Base-by-base conservation (phyloP, 2,888 invertebrate species). In the Pseudoips prasinana region DNA sequence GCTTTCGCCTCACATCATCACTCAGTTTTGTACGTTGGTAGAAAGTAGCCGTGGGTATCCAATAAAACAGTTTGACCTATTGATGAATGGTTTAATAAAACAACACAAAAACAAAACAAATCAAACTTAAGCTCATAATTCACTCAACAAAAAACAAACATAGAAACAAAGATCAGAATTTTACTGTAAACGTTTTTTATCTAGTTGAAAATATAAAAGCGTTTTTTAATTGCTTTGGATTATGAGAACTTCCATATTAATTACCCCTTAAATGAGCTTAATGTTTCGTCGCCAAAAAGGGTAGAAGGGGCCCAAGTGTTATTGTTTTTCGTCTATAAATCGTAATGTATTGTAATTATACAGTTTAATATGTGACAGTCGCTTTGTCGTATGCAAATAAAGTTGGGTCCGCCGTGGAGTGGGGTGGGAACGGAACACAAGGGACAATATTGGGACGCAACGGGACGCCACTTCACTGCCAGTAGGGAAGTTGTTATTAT, bases 301-400 rank as follows among this genome's bases (percentile, higher is more conserved):
- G 81, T 82, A 75, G 60, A 72, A 64, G 34, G 65, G 59, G 58
- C 69, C 78, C 58, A 57, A 70, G 59, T 44, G 44, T 58, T 60
- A 73, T 88, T 87, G 88, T 88, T 83, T 86, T 79, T 80, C 50
- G 56, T 64, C 80, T 66, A 87, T 88, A 88, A 88, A 88, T 88
- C 82, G 14, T 87, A 77, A 74, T 77, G 70, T 67, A 71, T 72
- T 73, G 74, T 86, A 85, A 87, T 87, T 86, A 86, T 75, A 71
- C 66, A 69, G 76, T 85, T 85, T 84, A 80, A 79, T 79, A 72
- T 78, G 75, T 79, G 86, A 87, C 86, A 87, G 79, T 78, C 65
- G 80, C 75, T 80, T 83, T 86, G 80, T 84, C 68, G 71, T 73
- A 84, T 85, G 84, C 76, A 85, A 87, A 87, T 87, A 77, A 62